Evolutionary conservation across 2,797 vertebrate species (phyloP).

Genomic region (Centroberyx gerrardi): DNA sequence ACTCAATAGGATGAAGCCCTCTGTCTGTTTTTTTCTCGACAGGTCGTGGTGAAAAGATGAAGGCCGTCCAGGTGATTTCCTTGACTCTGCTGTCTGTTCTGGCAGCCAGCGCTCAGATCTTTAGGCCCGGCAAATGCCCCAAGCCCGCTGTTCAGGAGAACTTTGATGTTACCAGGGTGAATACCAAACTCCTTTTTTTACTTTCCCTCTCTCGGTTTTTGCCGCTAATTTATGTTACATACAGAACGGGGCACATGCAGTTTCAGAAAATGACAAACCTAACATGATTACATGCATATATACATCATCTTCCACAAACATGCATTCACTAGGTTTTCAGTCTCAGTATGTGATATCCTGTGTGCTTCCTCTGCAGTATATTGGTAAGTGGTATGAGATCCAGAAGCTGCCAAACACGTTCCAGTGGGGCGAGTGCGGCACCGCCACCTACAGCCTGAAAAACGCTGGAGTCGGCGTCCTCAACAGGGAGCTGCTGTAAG

Average conservation of each 20-base stretch:
- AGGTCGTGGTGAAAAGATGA: slow-evolving; percentile 71
- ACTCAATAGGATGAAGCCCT: neutral
- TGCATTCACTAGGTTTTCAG: neutral
- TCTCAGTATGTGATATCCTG: neutral
- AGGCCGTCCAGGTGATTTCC: slow-evolving; percentile 69
- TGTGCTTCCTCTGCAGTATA: slow-evolving; percentile 82
- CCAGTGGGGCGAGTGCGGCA: slow-evolving; percentile 87
- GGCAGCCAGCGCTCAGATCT: slow-evolving; percentile 77
- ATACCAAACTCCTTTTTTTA: neutral
- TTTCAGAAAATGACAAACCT: neutral
- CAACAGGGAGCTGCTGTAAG: slow-evolving; percentile 90
- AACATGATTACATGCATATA: neutral
- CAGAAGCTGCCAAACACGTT: slow-evolving; percentile 85
- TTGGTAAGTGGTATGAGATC: slow-evolving; percentile 91
- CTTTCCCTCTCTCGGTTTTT: neutral
- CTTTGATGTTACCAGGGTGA: slow-evolving; percentile 77
- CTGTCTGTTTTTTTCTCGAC: slow-evolving; percentile 32
- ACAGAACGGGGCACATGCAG: neutral
- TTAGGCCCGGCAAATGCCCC: slow-evolving; percentile 85
- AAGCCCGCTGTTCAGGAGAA: slow-evolving; percentile 85
- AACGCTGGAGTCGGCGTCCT: slow-evolving; percentile 85
- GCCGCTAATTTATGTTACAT: neutral
- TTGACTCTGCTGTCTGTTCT: slow-evolving; percentile 79
- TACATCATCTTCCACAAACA: neutral
- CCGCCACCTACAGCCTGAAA: slow-evolving; percentile 85